Conservation (phyloP, 2,113 vertebrate genomes). For the Hemicordylus capensis region DNA sequence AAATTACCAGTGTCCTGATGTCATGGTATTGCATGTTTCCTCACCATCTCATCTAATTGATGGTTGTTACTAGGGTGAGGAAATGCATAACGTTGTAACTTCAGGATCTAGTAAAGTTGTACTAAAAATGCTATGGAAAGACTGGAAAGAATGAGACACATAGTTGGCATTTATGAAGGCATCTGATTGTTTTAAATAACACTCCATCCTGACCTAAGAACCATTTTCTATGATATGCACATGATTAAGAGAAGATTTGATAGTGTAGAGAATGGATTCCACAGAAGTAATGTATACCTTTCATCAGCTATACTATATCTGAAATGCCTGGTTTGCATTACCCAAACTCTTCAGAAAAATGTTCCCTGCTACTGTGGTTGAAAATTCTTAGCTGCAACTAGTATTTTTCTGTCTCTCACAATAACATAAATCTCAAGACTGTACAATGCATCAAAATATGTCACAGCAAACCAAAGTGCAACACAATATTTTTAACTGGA, state of each 20-base stretch:
- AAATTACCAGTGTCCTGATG: neutral
- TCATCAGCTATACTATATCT: neutral
- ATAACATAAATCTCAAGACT: conserved; percentile 60
- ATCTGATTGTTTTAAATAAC: neutral
- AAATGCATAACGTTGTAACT: neutral
- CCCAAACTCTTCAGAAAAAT: neutral
- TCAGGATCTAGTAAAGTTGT: neutral
- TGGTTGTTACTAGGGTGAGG: neutral
- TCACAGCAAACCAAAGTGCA: conserved; percentile 67
- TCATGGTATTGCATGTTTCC: neutral
- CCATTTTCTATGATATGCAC: neutral
- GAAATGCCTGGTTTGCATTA: neutral
- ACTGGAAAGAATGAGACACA: neutral
- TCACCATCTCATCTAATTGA: neutral
- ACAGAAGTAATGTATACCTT: neutral
- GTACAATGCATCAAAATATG: conserved; percentile 56
- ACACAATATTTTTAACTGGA: conserved; percentile 62
- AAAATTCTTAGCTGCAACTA: neutral
- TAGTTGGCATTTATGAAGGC: neutral
- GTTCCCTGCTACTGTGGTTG: conserved; percentile 48
- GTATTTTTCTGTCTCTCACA: conserved; percentile 18
- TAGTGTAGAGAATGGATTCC: neutral
- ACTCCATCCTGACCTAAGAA: neutral
- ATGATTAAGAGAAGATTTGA: neutral
- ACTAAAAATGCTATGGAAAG: neutral